Evolutionary conservation across 1,140 invertebrate genomes (phyloP).

Genomic region (Drosophila punjabiensis): DNA sequence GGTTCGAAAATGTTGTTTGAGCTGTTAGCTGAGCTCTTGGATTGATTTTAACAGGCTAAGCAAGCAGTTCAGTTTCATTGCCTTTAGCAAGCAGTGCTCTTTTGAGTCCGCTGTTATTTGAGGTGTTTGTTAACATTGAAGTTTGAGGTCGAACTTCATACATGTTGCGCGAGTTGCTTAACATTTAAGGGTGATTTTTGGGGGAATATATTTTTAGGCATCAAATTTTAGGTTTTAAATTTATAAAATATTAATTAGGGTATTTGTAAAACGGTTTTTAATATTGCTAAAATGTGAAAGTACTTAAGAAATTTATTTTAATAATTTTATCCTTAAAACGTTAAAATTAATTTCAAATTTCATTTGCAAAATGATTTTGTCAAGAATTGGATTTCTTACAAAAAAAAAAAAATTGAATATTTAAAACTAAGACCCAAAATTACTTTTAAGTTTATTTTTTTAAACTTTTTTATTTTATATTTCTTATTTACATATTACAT

Average conservation of each 20-base stretch:
- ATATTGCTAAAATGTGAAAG: no score
- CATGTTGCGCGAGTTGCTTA: not conserved
- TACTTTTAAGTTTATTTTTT: no score
- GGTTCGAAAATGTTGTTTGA: slow-evolving; percentile 52
- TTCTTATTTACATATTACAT: no score
- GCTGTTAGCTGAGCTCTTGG: slow-evolving; percentile 6
- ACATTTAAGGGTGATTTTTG: slow-evolving; percentile 5
- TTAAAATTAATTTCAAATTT: no score
- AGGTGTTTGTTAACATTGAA: not conserved
- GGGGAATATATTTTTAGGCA: not conserved
- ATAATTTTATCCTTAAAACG: no score
- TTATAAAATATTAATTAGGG: not conserved
- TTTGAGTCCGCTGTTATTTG: slow-evolving; percentile 20
- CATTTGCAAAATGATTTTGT: no score
- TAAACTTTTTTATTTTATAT: no score
- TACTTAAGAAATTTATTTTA: no score
- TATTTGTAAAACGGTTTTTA: not conserved
- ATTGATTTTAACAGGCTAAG: not conserved
- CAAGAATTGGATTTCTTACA: no score
- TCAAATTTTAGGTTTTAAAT: not conserved
- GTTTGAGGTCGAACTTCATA: not conserved
- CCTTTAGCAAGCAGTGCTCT: slow-evolving; percentile 8
- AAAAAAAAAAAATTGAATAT: no score
- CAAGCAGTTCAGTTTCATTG: slow-evolving; percentile 46
- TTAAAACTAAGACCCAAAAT: no score